Conservation (phyloP, 2,797 vertebrate species). For the Brachyalestes nurse region DNA sequence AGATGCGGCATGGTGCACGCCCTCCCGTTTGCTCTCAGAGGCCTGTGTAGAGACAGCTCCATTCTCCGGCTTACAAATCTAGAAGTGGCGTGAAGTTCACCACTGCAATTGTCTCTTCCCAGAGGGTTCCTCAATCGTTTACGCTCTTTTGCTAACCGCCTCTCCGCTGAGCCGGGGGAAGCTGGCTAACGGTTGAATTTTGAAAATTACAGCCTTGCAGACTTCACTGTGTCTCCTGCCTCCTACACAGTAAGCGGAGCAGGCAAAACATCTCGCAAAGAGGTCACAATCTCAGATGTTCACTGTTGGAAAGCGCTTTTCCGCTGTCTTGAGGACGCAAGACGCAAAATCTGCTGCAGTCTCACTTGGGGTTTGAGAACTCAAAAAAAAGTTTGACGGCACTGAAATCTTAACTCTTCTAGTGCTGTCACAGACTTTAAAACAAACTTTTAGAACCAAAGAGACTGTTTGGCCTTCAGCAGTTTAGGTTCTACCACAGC, state of each 20-base stretch:
- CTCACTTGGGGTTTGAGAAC: not conserved
- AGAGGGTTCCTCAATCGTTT: conserved; percentile 27
- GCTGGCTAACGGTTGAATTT: conserved; percentile 38
- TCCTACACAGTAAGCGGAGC: conserved; percentile 20
- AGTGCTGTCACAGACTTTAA: conserved; percentile 3
- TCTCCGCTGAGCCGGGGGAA: not conserved
- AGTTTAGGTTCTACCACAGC: not conserved
- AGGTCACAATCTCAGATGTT: conserved; percentile 9
- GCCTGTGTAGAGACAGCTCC: conserved; percentile 4
- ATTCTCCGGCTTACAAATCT: conserved; percentile 34
- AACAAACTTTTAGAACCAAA: not conserved
- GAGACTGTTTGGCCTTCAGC: not conserved
- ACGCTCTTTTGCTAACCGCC: conserved; percentile 29
- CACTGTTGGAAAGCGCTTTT: conserved; percentile 18
- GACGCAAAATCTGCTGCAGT: not conserved
- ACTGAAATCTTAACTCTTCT: not conserved
- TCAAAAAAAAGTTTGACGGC: not conserved
- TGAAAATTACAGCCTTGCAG: conserved; percentile 46
- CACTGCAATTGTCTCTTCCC: conserved; percentile 17
- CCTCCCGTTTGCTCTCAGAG: not conserved
- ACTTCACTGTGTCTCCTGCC: conserved; percentile 31
- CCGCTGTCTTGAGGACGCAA: not conserved
- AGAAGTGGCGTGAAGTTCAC: conserved; percentile 32
- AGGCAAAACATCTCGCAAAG: conserved; percentile 21
- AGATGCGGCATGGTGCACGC: not conserved